Evolutionary conservation across 2,797 vertebrate species (phyloP).

Genomic region (Micromesistius poutassou): DNA sequence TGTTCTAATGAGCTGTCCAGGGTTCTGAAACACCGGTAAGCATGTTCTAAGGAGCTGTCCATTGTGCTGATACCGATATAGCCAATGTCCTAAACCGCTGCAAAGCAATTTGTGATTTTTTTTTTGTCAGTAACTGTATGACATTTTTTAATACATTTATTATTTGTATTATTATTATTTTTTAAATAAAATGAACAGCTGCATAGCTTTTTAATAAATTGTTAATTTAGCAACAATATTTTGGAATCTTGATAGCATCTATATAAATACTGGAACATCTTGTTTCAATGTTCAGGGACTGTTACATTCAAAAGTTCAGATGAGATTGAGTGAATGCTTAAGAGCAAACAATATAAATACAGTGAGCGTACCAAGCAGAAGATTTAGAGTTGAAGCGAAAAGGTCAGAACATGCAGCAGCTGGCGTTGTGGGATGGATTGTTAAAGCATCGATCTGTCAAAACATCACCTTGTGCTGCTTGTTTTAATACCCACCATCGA

Average conservation of each 20-base stretch:
- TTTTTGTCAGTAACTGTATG: neutral
- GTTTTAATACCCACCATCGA: slow-evolving; percentile 74
- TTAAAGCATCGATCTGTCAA: slow-evolving; percentile 67
- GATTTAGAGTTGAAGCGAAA: slow-evolving; percentile 53
- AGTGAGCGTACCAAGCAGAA: slow-evolving; percentile 25
- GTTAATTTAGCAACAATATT: slow-evolving; percentile 8
- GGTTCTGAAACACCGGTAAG: no score
- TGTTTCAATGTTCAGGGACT: slow-evolving; percentile 20
- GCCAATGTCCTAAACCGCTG: no score
- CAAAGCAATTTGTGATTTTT: neutral
- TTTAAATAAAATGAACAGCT: neutral
- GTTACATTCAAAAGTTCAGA: slow-evolving; percentile 29
- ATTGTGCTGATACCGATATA: no score
- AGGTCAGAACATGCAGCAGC: slow-evolving; percentile 51
- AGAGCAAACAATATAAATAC: slow-evolving; percentile 15
- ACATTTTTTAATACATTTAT: no score
- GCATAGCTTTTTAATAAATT: slow-evolving; percentile 32
- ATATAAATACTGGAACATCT: neutral
- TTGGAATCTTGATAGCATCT: neutral
- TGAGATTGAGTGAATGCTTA: slow-evolving; percentile 23
- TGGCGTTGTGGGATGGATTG: slow-evolving; percentile 55
- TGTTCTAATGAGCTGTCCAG: neutral
- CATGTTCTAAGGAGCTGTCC: no score
- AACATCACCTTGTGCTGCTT: slow-evolving; percentile 73
- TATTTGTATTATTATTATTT: no score